Base-by-base conservation (phyloP, 2,797 vertebrate genomes). In the Hephaestus fuliginosus region DNA sequence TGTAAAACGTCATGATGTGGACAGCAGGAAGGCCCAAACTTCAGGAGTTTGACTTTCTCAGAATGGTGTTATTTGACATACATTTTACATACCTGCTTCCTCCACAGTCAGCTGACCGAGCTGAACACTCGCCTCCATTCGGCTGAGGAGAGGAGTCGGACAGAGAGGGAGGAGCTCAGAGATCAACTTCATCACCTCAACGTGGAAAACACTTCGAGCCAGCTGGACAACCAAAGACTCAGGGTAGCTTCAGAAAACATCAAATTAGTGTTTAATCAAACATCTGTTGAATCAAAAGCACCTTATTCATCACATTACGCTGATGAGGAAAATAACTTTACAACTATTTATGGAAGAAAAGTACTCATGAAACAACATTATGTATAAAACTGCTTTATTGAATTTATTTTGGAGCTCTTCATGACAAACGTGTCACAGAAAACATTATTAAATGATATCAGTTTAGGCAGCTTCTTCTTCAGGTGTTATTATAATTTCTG, bases 181-280 rank as follows among this genome's bases (percentile, higher is more conserved):
- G 94, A 95, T 49, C 96, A 94, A 80, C 73, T 98, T 0, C 96
- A 96, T 57, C 91, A 74, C 2, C 87, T 97, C 77, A 94, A 85
- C 0, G 85, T 94, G 0, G 96, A 97, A 55, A 95, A 90, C 49
- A 76, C 90, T 2, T 68, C 94, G 41, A 84, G 93, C 69, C 96
- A 92, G 78, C 86, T 96, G 53, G 97, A 99, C 65, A 97, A 97
- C 4, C 96, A 98, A 72, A 96, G 82, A 67, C 95, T 97, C 3
- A 96, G 95, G 97, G 98, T 97, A 67, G 33, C 3, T 13, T 53
- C 18, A 61, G 28, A 44, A 5, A 20, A 3, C 3, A 22, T 25
- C 4, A 9, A 39, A 39, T 5, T 4, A 7, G 6, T 39, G 8
- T 39, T 39, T 39, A 39, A 39, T 39, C 36, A 39, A 56, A 30